phyloP scores from a whole-genome alignment of 2,797 vertebrate genomes.

The Malacoraja senta region DNA sequence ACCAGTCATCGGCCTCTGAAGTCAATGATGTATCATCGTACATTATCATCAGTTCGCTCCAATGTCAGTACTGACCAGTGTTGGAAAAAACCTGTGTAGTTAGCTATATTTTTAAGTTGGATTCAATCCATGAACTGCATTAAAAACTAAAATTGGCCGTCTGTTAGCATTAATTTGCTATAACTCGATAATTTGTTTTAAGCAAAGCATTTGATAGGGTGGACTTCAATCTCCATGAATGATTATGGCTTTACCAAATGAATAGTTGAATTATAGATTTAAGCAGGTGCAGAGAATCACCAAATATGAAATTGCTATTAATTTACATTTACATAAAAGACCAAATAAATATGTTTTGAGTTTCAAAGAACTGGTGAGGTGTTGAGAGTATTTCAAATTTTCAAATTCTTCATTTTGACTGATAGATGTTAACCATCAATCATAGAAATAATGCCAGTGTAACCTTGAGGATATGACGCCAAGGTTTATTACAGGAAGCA shows the following conservation, averaged over 20 bases:
- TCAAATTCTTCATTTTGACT: not conserved
- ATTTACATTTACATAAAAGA: not conserved
- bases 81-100: not conserved
- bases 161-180: not conserved
- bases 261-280: not conserved
- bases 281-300: not conserved
- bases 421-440: not conserved
- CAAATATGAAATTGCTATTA: not conserved
- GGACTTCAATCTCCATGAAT: not conserved
- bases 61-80: not conserved
- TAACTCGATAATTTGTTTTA: not conserved
- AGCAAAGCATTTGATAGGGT: not conserved
- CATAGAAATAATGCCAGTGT: conserved; percentile 10
- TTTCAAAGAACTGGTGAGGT: not conserved
- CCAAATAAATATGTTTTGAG: not conserved
- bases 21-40: not conserved
- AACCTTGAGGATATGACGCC: not conserved
- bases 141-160: not conserved
- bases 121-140: not conserved
- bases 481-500: not conserved
- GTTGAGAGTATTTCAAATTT: not conserved
- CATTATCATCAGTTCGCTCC: not conserved
- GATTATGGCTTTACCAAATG: not conserved
- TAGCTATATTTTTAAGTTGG: not conserved
- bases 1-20: not conserved